Base-by-base conservation (phyloP, 1,140 invertebrate genomes). In the Drosophila sp. region DNA sequence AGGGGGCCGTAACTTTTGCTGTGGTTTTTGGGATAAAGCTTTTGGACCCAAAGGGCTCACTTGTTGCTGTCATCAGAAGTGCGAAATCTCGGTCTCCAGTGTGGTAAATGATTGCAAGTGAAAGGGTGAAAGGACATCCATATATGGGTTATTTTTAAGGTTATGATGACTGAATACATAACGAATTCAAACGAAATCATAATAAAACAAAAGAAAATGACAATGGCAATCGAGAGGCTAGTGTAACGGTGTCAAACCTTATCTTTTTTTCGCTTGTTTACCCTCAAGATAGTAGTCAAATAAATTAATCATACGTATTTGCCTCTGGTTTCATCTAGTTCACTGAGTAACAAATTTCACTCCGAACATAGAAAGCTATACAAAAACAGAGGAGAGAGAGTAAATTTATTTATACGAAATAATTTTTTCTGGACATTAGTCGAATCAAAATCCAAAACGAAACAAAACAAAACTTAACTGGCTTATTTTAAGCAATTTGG, bases 361-460 rank as follows among this genome's bases (percentile, higher is more conserved):
- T 27, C 10, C 6, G 2, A 6, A 10, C 7, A 5, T 17, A 47
- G 41, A 0, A 29, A 23, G 65, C 70, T 11, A 27, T 2, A 50
- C 2, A 8, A 0, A 47, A 23, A 47, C 4, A 17, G 4, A 47
- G 23, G 6, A 47, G 17, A 23, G 17, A 23, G 41, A 7, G 17
- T 7, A 1, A 10, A 47, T 47, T 8, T 47, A 47, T 25, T 25
- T 3, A 7, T 7, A 2, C 3, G 8, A 32, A 38, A 38, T 1
- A 60, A 5, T 41, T 38, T 7, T 7, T 33, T 25, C 25, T 29
- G 35, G 35, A 11, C 30, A 32, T 17, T 27, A 47, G 23, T 17
- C 33, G 25, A 23, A 44, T 38, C 72, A 76, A 76, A 27, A 44
- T 58, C 72, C 65, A 57, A 76, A 76, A 69, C 40, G 11, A 58